Evolutionary conservation across 1,140 invertebrate species (phyloP).

Genomic region (Oreohelix idahoensis): DNA sequence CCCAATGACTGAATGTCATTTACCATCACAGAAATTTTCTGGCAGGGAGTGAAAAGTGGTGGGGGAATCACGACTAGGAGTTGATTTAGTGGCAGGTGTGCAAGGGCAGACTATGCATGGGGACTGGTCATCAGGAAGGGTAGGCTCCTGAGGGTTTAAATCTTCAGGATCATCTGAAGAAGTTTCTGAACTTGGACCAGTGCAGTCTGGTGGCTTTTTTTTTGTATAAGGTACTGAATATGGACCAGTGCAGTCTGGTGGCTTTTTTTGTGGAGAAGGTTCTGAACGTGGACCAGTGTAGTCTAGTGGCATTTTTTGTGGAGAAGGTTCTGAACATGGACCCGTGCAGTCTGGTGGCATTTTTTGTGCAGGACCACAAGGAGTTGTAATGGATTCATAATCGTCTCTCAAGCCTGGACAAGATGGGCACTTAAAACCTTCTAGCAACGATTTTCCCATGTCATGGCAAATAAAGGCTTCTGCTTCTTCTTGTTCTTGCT

Average conservation of each 20-base stretch:
- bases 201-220: neutral
- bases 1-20: neutral
- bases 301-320: neutral
- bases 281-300: neutral
- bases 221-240: neutral
- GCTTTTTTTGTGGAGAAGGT: neutral
- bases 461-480: constrained; percentile 2
- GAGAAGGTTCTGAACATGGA: neutral
- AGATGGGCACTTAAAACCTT: neutral
- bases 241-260: neutral
- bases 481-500: constrained; percentile 1
- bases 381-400: neutral
- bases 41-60: neutral
- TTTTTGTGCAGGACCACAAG: neutral
- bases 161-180: neutral
- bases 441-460: neutral
- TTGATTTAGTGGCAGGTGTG: neutral
- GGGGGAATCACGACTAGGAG: neutral
- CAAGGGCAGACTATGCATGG: neutral
- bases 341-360: neutral
- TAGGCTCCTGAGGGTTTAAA: too few relatives aligned
- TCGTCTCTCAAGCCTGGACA: constrained; percentile 3
- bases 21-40: neutral
- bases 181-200: neutral
- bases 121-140: neutral